Base-by-base conservation (phyloP, 2,797 vertebrate species). In the Enteromius trimaculatus region DNA sequence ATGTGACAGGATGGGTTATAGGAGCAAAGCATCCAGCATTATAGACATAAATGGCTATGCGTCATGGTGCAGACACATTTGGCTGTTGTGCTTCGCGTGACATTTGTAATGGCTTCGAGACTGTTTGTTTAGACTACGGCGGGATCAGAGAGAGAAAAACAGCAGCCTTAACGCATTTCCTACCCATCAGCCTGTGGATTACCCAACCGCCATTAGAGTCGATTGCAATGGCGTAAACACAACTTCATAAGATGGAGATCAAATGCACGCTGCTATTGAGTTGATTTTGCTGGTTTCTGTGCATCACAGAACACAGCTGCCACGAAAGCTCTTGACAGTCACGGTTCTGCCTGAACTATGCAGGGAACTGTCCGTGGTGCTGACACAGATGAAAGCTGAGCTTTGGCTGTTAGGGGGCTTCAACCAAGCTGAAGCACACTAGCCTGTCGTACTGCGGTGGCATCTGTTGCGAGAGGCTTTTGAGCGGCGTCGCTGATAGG, bases 121-220 rank as follows among this genome's bases (percentile, higher is more conserved):
- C 90, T 91, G 88, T 89, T 87, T 88, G 90, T 90, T 92, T 84
- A 80, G 83, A 87, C 80, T 84, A 86, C 65, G 77, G 85, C 82
- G 53, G 85, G 83, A 87, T 79, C 31, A 74, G 78, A 87, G 76
- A 87, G 72, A 31, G 84, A 34, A 70, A 86, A 79, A 81, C 58
- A 78, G 75, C 37, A 84, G 58, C 16, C 60, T 74, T 86, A 83
- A 86, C 91, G 90, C 90, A 90, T 88, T 44, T 90, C 84, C 1
- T 64, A 83, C 87, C 88, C 10, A 37, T 84, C 71, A 26, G 44
- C 65, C 58, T 77, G 81, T 87, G 75, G 81, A 75, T 75, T 84
- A 91, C 89, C 91, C 89, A 89, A 89, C 90, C 87, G 86, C 90
- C 90, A 92, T 94, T 93, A 92, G 86, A 84, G 76, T 75, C 81